phyloP scores from a whole-genome alignment of 2,888 invertebrate genomes.

The Agrochola lychnidis region DNA sequence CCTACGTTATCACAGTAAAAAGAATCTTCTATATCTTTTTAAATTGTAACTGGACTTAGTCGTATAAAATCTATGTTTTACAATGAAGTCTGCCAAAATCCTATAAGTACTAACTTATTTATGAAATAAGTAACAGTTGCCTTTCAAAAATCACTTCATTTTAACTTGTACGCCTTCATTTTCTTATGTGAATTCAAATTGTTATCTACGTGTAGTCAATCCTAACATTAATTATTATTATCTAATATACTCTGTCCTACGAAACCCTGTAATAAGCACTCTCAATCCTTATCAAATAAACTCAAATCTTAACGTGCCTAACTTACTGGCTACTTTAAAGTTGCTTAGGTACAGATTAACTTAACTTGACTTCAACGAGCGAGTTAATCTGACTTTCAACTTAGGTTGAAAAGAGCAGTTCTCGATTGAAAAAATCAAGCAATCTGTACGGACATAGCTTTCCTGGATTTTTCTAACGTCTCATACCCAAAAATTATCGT shows the following conservation, averaged over 20 bases:
- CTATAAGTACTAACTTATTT: constrained; percentile 28
- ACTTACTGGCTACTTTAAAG: not conserved
- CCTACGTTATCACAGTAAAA: not conserved
- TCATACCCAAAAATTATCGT: not conserved
- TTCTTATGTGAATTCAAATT: not conserved
- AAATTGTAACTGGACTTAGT: not conserved
- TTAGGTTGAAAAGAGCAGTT: not conserved
- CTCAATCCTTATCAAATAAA: not conserved
- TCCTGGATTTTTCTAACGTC: not conserved
- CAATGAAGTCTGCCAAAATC: constrained; percentile 5
- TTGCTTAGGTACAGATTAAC: constrained; percentile 1
- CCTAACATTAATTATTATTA: constrained; percentile 1
- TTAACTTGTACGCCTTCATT: no score
- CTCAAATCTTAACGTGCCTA: not conserved
- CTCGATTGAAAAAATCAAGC: not conserved
- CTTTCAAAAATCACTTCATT: constrained; percentile 10
- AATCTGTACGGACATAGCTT: not conserved
- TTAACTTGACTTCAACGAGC: not conserved
- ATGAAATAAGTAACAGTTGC: constrained; percentile 54
- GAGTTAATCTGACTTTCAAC: not conserved
- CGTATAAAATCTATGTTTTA: not conserved
- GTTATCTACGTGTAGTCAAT: constrained; percentile 5
- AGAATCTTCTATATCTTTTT: not conserved
- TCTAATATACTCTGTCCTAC: constrained; percentile 28
- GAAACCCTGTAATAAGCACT: constrained; percentile 55